A percentile compares a stretch with the other conserved stretches of the same genome.
phyloP scores from a whole-genome alignment of 2,113 vertebrate species.

The Notiomystis cincta region DNA sequence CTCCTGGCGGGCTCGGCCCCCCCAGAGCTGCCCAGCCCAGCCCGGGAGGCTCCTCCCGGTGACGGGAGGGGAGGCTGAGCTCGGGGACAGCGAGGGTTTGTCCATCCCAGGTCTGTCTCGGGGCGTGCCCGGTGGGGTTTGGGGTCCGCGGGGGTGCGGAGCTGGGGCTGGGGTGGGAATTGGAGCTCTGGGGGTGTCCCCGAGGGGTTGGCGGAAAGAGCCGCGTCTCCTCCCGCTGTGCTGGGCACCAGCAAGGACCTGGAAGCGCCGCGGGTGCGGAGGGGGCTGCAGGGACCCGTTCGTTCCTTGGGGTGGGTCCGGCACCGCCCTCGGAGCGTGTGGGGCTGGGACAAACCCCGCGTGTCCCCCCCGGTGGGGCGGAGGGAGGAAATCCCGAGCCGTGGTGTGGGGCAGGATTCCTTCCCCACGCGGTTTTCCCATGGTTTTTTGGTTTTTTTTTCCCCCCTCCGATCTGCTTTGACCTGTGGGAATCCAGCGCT shows the following conservation, averaged over 20 bases:
- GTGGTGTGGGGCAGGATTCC: not conserved
- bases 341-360: not conserved
- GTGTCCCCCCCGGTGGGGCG: not conserved
- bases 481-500: not conserved
- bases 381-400: not conserved
- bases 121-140: not conserved
- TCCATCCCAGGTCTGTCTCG: not conserved
- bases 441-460: accelerated
- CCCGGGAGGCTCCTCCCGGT: not conserved
- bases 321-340: accelerated
- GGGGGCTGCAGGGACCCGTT: not conserved
- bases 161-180: not conserved
- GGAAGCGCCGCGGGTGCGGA: too few species aligned
- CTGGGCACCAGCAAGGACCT: too few species aligned
- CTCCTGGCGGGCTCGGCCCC: accelerated
- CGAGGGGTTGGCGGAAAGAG: too few species aligned
- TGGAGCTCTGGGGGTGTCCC: accelerated
- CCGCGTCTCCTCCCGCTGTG: accelerated
- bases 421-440: not conserved
- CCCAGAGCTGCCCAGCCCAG: not conserved
- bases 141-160: not conserved
- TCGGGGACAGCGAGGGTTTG: not conserved
- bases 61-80: not conserved
- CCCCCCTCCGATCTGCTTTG: not conserved
- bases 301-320: accelerated